Evolutionary conservation across 2,797 vertebrate species (phyloP).

Genomic region (Hippocampus kuda): DNA sequence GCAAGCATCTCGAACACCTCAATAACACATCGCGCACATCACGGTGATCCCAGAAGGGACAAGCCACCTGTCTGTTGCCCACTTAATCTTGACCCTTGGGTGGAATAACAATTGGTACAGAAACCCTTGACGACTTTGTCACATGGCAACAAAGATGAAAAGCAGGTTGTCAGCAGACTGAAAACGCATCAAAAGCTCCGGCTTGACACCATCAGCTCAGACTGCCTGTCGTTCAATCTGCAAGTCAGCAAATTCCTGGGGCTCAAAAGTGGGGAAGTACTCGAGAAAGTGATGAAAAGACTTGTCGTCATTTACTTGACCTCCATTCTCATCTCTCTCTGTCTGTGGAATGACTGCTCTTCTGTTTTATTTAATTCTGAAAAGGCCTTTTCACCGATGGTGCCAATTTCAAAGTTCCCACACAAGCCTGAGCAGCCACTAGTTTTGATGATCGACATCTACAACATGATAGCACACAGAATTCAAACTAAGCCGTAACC

Average conservation of each 20-base stretch:
- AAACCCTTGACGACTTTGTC: conserved; percentile 32
- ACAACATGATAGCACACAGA: no score
- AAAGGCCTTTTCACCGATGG: not conserved
- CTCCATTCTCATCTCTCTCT: not conserved
- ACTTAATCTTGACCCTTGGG: not conserved
- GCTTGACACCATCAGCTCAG: conserved; percentile 14
- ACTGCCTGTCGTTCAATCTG: conserved; percentile 23
- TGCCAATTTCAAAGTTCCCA: no score
- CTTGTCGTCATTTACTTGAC: not conserved
- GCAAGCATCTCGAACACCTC: conserved; percentile 2
- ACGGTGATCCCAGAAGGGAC: not conserved
- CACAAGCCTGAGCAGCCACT: no score
- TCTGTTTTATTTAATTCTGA: not conserved
- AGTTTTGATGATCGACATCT: no score
- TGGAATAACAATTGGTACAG: not conserved
- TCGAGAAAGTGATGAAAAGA: conserved; percentile 25
- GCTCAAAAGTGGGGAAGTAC: conserved; percentile 36
- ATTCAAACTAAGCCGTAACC: no score
- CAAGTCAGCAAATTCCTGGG: conserved; percentile 37
- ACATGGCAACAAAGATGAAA: conserved; percentile 24
- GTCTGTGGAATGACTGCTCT: not conserved
- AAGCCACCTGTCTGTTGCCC: conserved; percentile 2
- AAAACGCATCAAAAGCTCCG: conserved; percentile 17
- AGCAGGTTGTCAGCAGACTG: conserved; percentile 15
- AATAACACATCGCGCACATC: not conserved